Base-by-base conservation (phyloP, 2,113 vertebrate species). In the Butorides virescens region DNA sequence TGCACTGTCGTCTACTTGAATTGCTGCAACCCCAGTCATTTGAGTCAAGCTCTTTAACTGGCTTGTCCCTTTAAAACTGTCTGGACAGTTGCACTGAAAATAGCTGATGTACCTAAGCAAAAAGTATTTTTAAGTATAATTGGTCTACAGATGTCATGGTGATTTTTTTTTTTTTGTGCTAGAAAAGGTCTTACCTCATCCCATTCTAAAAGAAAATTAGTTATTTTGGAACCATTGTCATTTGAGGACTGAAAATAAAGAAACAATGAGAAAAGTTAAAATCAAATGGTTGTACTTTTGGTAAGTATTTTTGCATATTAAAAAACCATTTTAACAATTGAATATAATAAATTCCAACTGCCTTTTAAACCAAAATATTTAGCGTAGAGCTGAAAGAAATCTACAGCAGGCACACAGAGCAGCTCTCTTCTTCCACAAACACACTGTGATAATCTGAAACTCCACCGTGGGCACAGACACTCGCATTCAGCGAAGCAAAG, bases 151-250 rank as follows among this genome's bases (percentile, higher is more conserved):
- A 86, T 90, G 79, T 92, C 83, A 88, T 93, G 86, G 86, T 42
- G 27, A 42, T 47, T 21, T 29, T 65, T 66, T 76, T 27, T 67
- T 29, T 67, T 89, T 47, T 19, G 13, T 34, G 93, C 76, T 75
- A 87, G 76, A 92, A 97, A 93, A 94, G 44, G n/a, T 55, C 97
- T 97, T 97, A 98, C 98, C 98, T 98, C 98, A 97, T 98, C 98
- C 97, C 98, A 98, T 96, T 99, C 98, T 92, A 99, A 97, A 96
- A 98, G 96, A 89, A 98, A 99, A 88, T 94, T 98, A 32, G 97
- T 98, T 95, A 98, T 98, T 97, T 98, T 98, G 85, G 98, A 98
- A 85, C 98, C 98, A 75, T 98, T 98, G 95, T 98, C 98, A 95
- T 97, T 98, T 85, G 98, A 98, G 25, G 98, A 96, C 98, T 99